Base-by-base conservation (phyloP, 2,113 vertebrate genomes). In the Megaleporinus macrocephalus region DNA sequence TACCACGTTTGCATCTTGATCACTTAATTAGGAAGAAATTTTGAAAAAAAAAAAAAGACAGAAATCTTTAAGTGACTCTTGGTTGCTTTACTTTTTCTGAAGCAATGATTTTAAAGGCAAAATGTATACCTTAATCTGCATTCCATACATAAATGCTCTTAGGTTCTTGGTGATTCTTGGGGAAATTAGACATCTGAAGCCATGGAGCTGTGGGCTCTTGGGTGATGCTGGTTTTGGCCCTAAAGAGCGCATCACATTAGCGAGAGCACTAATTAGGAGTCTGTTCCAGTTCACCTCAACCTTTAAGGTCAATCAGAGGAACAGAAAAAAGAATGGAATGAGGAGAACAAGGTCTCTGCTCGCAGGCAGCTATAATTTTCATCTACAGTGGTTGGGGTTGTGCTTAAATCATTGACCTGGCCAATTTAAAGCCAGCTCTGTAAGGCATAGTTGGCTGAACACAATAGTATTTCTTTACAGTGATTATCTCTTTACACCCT, bases 241-340 rank as follows among this genome's bases (percentile, higher is more conserved):
- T 86, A 89, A 90, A 63, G 82, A 90, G 91, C 88, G 85, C 87
- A 81, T 86, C 84, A 82, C 84, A 69, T 79, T 92, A 91, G 91
- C 87, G 36, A 87, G 85, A 87, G 85, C 71, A 53, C 84, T 89
- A 90, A 93, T 90, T 87, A 85, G 89, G 82, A 73, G 85, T 24
- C 24, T 86, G 78, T 85, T 44, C 51, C 57, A 15, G 44, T 44
- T 85, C 53, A 11, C 24, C 73, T 18, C 33, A 47, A 41, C 80
- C 83, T 87, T 26, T 81, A 86, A 88, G 88, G 89, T 92, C 87
- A 86, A 85, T 87, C 82, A 68, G 62, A 82, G 57, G 78, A 22
- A 44, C n/a, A 47, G 30, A 65, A 12, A 33, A 26, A 63, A 18
- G 53, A 20, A 16, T 29, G 72, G 2, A 65, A 12, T 62, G 16